Percentiles rank a stretch among this genome's conserved stretches.
These are phyloP conservation scores for Microtus oregoni DNA, from an alignment of 2,113 vertebrate species.

Conservation along the genomic window DNA sequence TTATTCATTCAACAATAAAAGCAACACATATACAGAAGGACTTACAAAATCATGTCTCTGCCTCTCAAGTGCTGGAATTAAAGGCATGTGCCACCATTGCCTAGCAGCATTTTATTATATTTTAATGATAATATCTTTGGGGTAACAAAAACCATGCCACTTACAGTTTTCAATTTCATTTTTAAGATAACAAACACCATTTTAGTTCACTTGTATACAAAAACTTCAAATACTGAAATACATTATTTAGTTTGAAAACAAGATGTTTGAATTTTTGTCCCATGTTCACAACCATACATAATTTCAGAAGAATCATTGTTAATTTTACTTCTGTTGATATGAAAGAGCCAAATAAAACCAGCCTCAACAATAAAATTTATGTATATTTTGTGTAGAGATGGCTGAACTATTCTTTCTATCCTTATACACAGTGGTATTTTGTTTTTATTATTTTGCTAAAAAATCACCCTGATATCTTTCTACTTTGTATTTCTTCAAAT, in stretches of 20 bases:
- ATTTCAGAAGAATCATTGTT: not conserved
- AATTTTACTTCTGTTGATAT: not conserved
- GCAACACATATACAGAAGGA: no score
- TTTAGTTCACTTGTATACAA: not conserved
- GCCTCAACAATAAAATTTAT: not conserved
- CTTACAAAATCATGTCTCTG: no score
- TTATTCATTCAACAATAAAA: no score
- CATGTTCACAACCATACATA: not conserved
- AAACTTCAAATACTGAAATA: not conserved
- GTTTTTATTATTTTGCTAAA: not conserved
- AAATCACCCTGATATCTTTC: not conserved
- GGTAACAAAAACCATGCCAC: not conserved
- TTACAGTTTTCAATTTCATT: not conserved
- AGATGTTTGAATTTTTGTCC: not conserved
- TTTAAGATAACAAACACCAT: not conserved
- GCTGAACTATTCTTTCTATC: not conserved
- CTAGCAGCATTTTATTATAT: not conserved
- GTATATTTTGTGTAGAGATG: not conserved
- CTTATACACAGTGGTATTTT: not conserved
- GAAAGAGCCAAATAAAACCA: not conserved
- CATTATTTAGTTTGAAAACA: not conserved
- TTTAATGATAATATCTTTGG: not conserved
- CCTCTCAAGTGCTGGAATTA: no score
- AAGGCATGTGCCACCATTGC: no score
- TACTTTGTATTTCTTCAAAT: constrained; percentile 39